phyloP scores from a whole-genome alignment of 1,140 invertebrate species.

The Drosophila setifemur region DNA sequence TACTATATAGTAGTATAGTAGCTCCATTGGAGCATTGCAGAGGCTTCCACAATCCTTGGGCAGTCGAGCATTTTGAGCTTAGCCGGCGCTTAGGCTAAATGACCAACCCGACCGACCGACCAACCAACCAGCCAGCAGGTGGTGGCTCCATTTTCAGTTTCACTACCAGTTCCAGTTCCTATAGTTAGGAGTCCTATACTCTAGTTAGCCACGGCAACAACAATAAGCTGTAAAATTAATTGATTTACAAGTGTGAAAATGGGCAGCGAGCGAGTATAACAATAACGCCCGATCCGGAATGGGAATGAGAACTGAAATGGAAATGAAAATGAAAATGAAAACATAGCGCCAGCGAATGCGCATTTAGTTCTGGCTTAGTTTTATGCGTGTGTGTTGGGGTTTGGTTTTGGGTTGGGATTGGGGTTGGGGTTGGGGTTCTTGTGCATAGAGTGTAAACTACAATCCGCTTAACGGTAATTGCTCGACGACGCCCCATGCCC shows the following conservation, averaged over 20 bases:
- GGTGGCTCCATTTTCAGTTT: conserved; percentile 1
- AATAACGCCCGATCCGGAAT: conserved; percentile 39
- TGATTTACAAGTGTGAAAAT: conserved; percentile 79
- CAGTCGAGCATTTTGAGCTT: conserved; percentile 54
- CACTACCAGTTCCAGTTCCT: background rate
- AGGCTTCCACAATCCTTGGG: conserved; percentile 67
- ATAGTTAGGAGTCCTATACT: too few species aligned
- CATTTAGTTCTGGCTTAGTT: conserved; percentile 65
- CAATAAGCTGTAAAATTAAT: conserved; percentile 70
- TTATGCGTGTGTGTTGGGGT: conserved; percentile 17
- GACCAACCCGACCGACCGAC: conserved; percentile 64
- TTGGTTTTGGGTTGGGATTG: too few species aligned
- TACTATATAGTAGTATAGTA: too few species aligned
- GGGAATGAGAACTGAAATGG: conserved; percentile 29
- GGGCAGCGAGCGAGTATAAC: conserved; percentile 16
- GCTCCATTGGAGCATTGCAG: conserved; percentile 32
- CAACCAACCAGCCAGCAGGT: conserved; percentile 69
- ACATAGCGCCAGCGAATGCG: conserved; percentile 22
- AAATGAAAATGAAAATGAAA: conserved; percentile 36
- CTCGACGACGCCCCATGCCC: conserved; percentile 10
- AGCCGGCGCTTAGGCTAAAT: conserved; percentile 71
- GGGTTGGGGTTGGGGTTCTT: too few species aligned
- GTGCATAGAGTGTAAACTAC: conserved; percentile 53
- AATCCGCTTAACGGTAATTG: conserved; percentile 74
- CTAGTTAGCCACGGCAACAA: conserved; percentile 17